Evolutionary conservation across 1,140 invertebrate genomes (phyloP), one percentile per base, ranked within the genome.

Genomic region (Wasmannia auropunctata): DNA sequence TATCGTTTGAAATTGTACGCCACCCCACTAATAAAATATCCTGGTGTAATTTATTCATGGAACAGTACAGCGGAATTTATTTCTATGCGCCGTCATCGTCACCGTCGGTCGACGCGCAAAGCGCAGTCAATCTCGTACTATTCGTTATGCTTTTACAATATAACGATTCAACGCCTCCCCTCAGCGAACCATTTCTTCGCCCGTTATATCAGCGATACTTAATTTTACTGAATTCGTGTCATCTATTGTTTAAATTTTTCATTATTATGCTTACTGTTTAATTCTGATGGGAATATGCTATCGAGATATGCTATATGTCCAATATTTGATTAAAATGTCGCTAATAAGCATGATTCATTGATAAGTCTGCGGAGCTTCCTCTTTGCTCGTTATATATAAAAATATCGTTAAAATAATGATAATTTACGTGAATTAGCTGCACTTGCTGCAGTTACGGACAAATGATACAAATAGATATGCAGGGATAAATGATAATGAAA

Each of bases 1-100:
- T 83, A 83, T 83, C 54, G 28, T 58, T 58, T 72, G 79, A 83
- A 83, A 74, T 74, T 58, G 79, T 43, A 34, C 37, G 67, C 79
- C 51, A 51, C 37, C 70, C 67, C 14, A 49, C 67, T 83, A 58
- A 60, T 83, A 83, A 74, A 83, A 83, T 83, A 58, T 58, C 67
- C 28, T 25, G 37, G 37, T 22, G 67, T 43, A 74, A 83, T 81
- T 81, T 72, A 56, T 72, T 72, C 43, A 7, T 58, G 22, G 65
- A 72, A 58, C 49, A 37, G 37, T 28, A 28, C 34, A 43, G 19
- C 14, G 28, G 37, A 58, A 74, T 83, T 81, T 43, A 72, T 83
- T 83, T 60, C 58, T 49, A 65, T 22, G 25, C 11, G 22, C 11
- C 25, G 22, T 79, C 58, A 25, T 51, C 49, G 31, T 65, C 19